Evolutionary conservation across 2,113 vertebrate species (phyloP).

Genomic region (Lasiurus cinereus): DNA sequence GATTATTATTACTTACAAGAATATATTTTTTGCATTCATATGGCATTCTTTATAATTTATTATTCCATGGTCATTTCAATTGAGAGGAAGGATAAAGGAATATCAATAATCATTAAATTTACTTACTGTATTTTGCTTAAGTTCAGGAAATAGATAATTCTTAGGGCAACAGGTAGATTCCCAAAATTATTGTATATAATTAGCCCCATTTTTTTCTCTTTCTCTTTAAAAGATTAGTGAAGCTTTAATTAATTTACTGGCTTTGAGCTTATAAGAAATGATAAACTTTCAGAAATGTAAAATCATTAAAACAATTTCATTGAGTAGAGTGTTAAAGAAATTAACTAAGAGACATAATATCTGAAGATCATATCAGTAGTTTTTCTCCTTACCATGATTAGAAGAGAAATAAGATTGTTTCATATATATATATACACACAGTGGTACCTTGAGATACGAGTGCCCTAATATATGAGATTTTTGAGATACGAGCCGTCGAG

Average conservation of each 20-base stretch:
- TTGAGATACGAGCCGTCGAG: too few relatives aligned
- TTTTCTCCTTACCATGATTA: neutral
- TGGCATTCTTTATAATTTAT: neutral
- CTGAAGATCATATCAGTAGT: neutral
- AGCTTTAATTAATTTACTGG: constrained; percentile 74
- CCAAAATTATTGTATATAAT: constrained; percentile 51
- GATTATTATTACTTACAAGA: neutral
- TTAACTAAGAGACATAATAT: neutral
- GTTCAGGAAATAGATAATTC: constrained; percentile 23
- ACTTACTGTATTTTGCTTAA: constrained; percentile 40
- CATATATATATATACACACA: neutral
- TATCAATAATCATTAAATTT: constrained; percentile 47
- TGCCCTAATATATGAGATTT: too few relatives aligned
- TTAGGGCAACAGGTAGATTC: constrained; percentile 43
- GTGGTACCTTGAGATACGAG: too few relatives aligned
- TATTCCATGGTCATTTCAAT: constrained; percentile 34
- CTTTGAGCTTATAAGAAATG: constrained; percentile 39
- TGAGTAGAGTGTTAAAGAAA: neutral
- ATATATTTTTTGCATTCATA: constrained; percentile 38
- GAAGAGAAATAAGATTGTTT: neutral
- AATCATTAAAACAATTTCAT: constrained; percentile 17
- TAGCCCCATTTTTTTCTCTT: constrained; percentile 51
- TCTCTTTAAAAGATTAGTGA: constrained; percentile 35
- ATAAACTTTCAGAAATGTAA: constrained; percentile 55
- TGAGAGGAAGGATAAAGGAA: neutral